phyloP scores from a whole-genome alignment of 2,888 invertebrate genomes.

The Timandra comae region DNA sequence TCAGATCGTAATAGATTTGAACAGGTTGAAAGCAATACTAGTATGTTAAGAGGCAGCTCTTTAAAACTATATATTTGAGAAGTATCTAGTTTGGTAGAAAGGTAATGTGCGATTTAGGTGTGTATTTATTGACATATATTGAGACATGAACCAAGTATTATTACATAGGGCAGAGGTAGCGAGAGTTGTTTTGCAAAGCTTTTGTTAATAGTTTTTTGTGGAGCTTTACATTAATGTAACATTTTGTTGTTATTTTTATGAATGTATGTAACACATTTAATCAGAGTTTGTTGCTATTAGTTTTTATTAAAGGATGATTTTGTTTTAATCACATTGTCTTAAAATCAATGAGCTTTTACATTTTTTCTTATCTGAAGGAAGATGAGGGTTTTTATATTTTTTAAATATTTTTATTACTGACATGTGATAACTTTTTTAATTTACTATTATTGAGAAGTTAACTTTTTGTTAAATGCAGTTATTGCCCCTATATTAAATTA shows the following conservation, averaged over 20 bases:
- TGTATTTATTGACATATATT: no score
- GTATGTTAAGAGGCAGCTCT: no score
- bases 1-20: no score
- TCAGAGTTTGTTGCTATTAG: constrained; percentile 19
- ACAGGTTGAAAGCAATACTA: no score
- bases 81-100: no score
- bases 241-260: constrained; percentile 26
- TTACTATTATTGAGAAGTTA: constrained; percentile 34
- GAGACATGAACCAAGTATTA: no score
- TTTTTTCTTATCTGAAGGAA: constrained; percentile 6
- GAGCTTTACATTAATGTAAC: constrained; percentile 26
- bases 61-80: no score
- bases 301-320: constrained; percentile 52
- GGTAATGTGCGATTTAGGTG: no score
- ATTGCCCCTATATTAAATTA: constrained; percentile 22
- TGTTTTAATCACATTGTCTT: constrained; percentile 47
- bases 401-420: constrained; percentile 38
- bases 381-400: constrained; percentile 21
- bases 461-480: constrained; percentile 37
- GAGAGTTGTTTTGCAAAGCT: constrained; percentile 14
- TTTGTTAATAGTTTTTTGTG: constrained; percentile 19
- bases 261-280: constrained; percentile 23
- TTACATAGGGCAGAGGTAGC: constrained; percentile 3
- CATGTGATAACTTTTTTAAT: constrained; percentile 32
- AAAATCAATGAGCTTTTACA: constrained; percentile 53